Base-by-base conservation (phyloP, 2,797 vertebrate species). In the Eupleurogrammus muticus region DNA sequence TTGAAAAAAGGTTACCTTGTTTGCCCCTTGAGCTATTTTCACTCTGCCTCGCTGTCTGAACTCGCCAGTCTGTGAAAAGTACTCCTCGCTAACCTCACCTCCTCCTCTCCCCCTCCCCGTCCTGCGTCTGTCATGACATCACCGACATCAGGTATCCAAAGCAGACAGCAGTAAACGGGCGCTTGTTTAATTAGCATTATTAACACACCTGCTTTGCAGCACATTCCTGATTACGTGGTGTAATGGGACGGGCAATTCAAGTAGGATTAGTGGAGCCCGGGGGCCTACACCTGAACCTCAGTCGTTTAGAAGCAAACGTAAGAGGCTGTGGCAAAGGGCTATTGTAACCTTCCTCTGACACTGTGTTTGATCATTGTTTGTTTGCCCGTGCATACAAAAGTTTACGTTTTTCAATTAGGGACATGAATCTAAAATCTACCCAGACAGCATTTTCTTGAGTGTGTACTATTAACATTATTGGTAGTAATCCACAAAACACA, bases 241-340 rank as follows among this genome's bases (percentile, higher is more conserved):
- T 83, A 92, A 89, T 89, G 89, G 87, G 87, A 90, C 87, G 74
- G 87, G 70, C 77, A 89, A 92, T 83, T 91, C 75, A 88, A 86
- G 89, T 80, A 66, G 91, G 89, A 92, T 91, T 85, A 83, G 73
- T 73, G 2, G 9, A 89, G 93, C 96, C 95, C 90, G 80, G 85
- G 94, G 96, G 92, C 90, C 90, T 93, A 86, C 95, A 97, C 96
- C 95, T 96, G 95, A 97, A 93, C 92, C 40, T 71, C 61, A 55
- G 63, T 59, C 61, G 62, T 53, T 21, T 60, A 47, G 79, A 74
- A 72, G 70, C 76, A 88, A 85, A 89, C 66, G 81, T 69, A n/a
- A n/a, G n/a, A n/a, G n/a, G 69, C 73, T 71, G 54, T 28, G 32
- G 62, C 24, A 73, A 47, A 28, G 28, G 44, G 48, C 40, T 47